Base-by-base conservation (phyloP, 2,113 vertebrate species). In the Lasiurus cinereus region DNA sequence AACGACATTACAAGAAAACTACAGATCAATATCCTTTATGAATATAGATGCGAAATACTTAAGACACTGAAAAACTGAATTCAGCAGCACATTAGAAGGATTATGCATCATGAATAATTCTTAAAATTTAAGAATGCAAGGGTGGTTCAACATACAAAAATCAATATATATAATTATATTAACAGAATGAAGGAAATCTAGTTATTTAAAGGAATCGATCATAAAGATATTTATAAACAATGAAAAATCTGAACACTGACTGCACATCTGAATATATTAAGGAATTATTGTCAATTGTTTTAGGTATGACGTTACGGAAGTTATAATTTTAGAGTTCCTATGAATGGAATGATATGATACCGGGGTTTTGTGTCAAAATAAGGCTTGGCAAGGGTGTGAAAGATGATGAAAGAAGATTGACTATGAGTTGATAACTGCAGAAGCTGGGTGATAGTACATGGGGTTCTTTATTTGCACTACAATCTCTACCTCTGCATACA, bases 1-100 rank as follows among this genome's bases (percentile, higher is more conserved):
- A 66, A 84, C 21, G 64, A 73, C 10, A 85, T 56, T 66, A 56
- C 13, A 73, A 93, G 66, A 67, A 91, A 91, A 95, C 52, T 73
- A 46, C 5, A 70, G 74, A n/a, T 22, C 27, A 66, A 66, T 27
- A 87, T 54, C 19, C 33, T 5, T 77, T 77, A 48, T 29, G 70
- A 85, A 82, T 36, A 64, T 1, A 77, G 62, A 83, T 29, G 67
- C 27, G 88, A 88, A 72, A 72, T 18, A 39, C 62, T 62, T 33
- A 76, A 80, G 90, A 52, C 46, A 56, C 48, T 52, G 54, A 52
- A 33, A 86, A 90, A 85, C 36, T 74, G 31, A 80, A 90, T 73
- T 89, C 36, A 72, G 73, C 33, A 90, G 14, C 31, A 84, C 43
- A 52, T 7, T 79, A 79, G 78, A 69, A 94, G 27, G 36, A 85